Conservation (phyloP, 2,888 invertebrate species). For the Caenorhabditis doughertyi region DNA sequence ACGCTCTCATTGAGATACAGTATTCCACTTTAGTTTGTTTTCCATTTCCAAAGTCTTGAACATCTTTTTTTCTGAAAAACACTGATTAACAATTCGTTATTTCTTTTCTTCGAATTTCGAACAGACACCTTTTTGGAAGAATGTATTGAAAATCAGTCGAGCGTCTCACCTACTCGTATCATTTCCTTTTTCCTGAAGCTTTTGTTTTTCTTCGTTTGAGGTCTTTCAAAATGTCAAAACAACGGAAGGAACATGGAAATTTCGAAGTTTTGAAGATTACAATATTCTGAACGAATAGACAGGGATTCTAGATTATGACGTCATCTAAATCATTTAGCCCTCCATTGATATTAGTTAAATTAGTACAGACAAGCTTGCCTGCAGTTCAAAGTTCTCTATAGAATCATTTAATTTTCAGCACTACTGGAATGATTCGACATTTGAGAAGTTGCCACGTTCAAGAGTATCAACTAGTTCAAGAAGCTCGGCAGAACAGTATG, state of each 20-base stretch:
- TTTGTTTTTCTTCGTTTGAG: constrained; percentile 23
- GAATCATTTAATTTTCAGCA: constrained; percentile 71
- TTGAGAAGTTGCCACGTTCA: constrained; percentile 80
- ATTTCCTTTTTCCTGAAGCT: constrained; percentile 42
- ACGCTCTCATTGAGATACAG: constrained; percentile 8
- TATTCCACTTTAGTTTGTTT: constrained; percentile 10
- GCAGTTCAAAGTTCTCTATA: background rate
- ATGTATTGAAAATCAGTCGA: constrained; percentile 46
- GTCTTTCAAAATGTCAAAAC: constrained; percentile 19
- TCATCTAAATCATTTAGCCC: too few relatives aligned
- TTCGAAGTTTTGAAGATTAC: background rate
- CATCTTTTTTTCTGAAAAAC: constrained; percentile 18
- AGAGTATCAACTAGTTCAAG: constrained; percentile 76
- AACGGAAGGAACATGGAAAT: constrained; percentile 19
- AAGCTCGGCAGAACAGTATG: constrained; percentile 73
- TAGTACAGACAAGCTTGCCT: too few relatives aligned
- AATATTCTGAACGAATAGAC: too few relatives aligned
- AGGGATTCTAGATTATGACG: too few relatives aligned
- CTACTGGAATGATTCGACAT: constrained; percentile 82
- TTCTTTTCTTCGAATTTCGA: constrained; percentile 9
- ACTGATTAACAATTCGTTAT: constrained; percentile 40
- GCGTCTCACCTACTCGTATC: constrained; percentile 25
- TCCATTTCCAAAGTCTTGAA: constrained; percentile 25
- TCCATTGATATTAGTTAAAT: background rate
- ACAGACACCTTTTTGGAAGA: background rate